Conservation (phyloP, 2,113 vertebrate genomes). For the Psophia crepitans region DNA sequence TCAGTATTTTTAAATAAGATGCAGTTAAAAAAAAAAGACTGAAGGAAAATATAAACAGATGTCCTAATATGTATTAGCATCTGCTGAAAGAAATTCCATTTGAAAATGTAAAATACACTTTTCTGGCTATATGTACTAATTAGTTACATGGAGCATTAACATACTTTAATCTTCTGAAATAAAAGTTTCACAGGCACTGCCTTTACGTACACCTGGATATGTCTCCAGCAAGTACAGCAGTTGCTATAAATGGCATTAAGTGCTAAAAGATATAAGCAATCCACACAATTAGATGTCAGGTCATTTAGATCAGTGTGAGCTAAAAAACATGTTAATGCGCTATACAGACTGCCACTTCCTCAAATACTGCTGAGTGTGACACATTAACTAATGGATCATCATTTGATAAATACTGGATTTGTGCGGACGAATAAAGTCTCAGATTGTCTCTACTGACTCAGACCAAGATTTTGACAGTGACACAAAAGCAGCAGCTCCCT, state of each 20-base stretch:
- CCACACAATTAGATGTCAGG: conserved; percentile 33
- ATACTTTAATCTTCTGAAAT: conserved; percentile 8
- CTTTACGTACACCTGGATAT: background rate
- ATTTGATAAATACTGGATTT: background rate
- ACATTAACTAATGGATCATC: conserved; percentile 30
- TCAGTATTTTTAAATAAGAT: conserved; percentile 62
- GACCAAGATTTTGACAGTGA: background rate
- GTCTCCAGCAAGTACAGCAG: background rate
- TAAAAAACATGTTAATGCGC: conserved; percentile 32
- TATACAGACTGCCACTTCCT: background rate
- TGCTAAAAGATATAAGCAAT: conserved; percentile 17
- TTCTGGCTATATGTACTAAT: conserved; percentile 15
- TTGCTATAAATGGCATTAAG: background rate
- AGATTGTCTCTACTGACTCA: background rate
- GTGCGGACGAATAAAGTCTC: background rate
- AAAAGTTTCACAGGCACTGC: background rate
- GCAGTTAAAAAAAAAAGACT: conserved; percentile 19
- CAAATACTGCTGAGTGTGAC: conserved; percentile 34
- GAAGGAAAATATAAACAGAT: conserved; percentile 62
- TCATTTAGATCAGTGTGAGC: conserved; percentile 24
- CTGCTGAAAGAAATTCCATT: conserved; percentile 46
- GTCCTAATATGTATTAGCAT: conserved; percentile 64
- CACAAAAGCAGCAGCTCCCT: background rate
- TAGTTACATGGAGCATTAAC: background rate
- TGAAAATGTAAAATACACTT: conserved; percentile 30